phyloP scores from a whole-genome alignment of 2,113 vertebrate species.

The Poicephalus gulielmi region DNA sequence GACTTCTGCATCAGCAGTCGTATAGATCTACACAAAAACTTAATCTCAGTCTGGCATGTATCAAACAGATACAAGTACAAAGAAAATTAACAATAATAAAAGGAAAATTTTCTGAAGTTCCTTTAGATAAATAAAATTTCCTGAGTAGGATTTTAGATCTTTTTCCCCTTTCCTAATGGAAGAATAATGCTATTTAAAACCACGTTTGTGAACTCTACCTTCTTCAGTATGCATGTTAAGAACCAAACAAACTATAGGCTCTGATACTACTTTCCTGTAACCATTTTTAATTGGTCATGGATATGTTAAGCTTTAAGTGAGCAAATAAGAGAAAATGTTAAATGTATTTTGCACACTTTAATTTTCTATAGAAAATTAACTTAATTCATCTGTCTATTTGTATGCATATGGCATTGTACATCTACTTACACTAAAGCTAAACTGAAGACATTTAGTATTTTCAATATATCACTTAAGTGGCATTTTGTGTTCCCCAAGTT shows the following conservation, averaged over 20 bases:
- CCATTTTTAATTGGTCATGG: not conserved
- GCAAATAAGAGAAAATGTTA: not conserved
- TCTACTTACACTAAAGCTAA: not conserved
- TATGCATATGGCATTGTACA: not conserved
- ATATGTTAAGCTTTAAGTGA: not conserved
- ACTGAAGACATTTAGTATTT: not conserved
- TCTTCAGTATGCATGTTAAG: not conserved
- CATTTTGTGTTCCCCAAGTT: not conserved
- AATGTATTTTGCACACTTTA: rapidly evolving
- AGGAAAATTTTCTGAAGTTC: not conserved
- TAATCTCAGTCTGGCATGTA: not conserved
- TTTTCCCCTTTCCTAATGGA: not conserved
- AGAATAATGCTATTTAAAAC: not conserved
- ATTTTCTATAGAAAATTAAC: not conserved
- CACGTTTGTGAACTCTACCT: not conserved
- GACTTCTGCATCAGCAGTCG: not conserved
- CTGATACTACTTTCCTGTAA: not conserved
- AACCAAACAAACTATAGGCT: not conserved
- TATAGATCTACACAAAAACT: not conserved
- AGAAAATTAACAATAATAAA: not conserved
- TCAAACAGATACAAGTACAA: not conserved
- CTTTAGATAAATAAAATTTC: not conserved
- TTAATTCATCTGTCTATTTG: not conserved
- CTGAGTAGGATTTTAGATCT: not conserved
- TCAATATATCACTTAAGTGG: not conserved